phyloP scores from a whole-genome alignment of 2,797 vertebrate species.

The Phrynocephalus guinanensis region DNA sequence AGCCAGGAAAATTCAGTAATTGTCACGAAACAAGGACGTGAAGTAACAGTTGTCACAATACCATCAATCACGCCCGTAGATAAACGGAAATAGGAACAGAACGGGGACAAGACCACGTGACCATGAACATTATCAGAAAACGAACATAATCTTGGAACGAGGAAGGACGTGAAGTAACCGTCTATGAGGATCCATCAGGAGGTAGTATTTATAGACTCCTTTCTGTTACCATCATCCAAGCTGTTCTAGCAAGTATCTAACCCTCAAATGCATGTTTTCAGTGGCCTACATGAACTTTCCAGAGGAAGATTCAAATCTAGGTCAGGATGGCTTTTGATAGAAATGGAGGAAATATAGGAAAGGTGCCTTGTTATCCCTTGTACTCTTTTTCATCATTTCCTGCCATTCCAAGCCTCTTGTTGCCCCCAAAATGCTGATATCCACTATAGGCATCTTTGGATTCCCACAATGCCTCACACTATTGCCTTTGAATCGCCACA shows the following conservation, averaged over 20 bases:
- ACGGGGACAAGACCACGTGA: too few species aligned
- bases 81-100: too few species aligned
- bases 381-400: background rate
- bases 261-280: background rate
- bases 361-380: background rate
- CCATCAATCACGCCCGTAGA: too few species aligned
- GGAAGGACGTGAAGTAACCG: too few species aligned
- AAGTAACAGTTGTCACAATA: too few species aligned
- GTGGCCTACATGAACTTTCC: background rate
- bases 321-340: background rate
- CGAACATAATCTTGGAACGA: too few species aligned
- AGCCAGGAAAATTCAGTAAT: too few species aligned
- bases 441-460: background rate
- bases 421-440: slow-evolving; percentile 3
- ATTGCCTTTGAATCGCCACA: slow-evolving; percentile 13
- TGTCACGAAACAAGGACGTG: too few species aligned
- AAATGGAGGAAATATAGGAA: background rate
- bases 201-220: background rate
- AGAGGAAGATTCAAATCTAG: background rate
- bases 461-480: background rate
- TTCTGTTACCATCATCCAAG: background rate
- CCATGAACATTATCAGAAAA: too few species aligned
- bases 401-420: background rate
- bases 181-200: background rate
- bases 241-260: background rate